Conservation (phyloP, 2,797 vertebrate genomes). For the Chelidonichthys spinosus region DNA sequence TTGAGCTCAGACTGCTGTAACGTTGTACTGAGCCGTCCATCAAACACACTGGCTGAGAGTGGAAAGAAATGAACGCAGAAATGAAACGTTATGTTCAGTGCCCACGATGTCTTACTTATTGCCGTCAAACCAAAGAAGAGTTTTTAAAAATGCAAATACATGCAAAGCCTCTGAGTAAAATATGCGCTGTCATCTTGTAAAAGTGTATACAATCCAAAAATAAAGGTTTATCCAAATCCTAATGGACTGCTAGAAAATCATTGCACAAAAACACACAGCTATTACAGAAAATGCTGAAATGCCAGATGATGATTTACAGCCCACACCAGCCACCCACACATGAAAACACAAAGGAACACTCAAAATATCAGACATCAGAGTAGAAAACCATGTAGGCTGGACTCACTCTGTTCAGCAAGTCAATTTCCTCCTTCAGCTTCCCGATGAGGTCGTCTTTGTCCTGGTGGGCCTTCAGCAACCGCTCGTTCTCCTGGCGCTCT, state of each 20-base stretch:
- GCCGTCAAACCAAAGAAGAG: constrained; percentile 7
- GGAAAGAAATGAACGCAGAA: background rate
- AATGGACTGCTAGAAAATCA: constrained; percentile 10
- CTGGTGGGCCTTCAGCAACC: constrained; percentile 88
- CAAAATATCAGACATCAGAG: constrained; percentile 41
- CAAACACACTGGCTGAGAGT: background rate
- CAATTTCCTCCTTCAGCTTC: constrained; percentile 97
- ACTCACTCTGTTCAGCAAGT: constrained; percentile 96
- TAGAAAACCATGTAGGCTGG: constrained; percentile 12
- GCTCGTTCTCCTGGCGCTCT: constrained; percentile 91
- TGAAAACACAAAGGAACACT: constrained; percentile 34
- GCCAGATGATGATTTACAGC: constrained; percentile 54
- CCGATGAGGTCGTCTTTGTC: constrained; percentile 95
- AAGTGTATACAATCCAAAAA: constrained; percentile 2
- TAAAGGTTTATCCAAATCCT: constrained; percentile 14
- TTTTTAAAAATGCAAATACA: constrained; percentile 10
- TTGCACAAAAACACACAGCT: constrained; percentile 11
- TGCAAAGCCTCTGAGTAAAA: background rate
- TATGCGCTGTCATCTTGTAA: background rate
- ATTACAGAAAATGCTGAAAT: constrained; percentile 49
- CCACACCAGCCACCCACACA: constrained; percentile 33
- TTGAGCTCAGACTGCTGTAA: background rate
- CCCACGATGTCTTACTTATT: constrained; percentile 9
- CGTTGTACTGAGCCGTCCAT: background rate
- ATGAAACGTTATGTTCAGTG: background rate